phyloP scores from a whole-genome alignment of 2,113 vertebrate genomes.

The Gadus chalcogrammus region DNA sequence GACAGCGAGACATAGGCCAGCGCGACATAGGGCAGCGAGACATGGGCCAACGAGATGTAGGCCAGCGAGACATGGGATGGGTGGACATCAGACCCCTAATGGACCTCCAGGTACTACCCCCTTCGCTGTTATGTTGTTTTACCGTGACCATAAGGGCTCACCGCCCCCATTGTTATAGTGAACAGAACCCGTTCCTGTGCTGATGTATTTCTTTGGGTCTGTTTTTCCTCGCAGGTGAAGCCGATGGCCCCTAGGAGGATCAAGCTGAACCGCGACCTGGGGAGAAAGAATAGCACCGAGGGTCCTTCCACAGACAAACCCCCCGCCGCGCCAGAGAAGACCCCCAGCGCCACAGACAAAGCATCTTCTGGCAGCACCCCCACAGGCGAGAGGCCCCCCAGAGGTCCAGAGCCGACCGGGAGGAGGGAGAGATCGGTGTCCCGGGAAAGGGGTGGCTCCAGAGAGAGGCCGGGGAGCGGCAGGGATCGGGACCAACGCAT shows the following conservation, averaged over 20 bases:
- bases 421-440: constrained; percentile 44
- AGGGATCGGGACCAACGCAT: constrained; percentile 32
- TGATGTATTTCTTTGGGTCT: background rate
- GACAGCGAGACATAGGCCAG: too few species aligned
- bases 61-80: constrained; percentile 43
- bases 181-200: background rate
- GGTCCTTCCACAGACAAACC: constrained; percentile 25
- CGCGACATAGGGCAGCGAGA: too few species aligned
- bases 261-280: constrained; percentile 63
- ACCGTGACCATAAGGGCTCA: too few species aligned
- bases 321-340: constrained; percentile 37
- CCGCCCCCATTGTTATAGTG: too few species aligned
- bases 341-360: constrained; percentile 38
- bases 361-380: constrained; percentile 11
- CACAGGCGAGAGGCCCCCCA: constrained; percentile 39
- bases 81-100: constrained; percentile 61
- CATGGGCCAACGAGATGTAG: too few species aligned
- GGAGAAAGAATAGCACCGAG: constrained; percentile 54
- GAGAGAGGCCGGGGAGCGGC: constrained; percentile 45
- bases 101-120: constrained; percentile 55
- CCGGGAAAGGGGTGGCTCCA: constrained; percentile 40
- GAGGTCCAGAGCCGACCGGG: constrained; percentile 23
- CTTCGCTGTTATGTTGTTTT: too few species aligned
- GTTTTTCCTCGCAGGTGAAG: constrained; percentile 44
- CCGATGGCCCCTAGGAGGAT: constrained; percentile 55